These are phyloP conservation scores for Caenorhabditis imperialis DNA, from an alignment of 2,888 invertebrate species.

Conservation along the genomic window DNA sequence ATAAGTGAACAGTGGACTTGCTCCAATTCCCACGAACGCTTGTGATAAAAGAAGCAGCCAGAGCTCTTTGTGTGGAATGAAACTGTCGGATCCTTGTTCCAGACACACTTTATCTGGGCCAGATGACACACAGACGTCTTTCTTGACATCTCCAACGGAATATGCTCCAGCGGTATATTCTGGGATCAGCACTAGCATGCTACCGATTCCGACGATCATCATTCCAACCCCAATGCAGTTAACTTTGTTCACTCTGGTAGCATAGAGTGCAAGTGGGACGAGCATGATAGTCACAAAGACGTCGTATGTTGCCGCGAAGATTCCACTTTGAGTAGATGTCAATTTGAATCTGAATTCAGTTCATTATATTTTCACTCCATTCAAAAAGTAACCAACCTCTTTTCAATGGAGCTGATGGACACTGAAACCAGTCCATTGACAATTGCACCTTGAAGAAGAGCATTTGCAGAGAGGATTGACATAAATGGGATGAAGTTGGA, in stretches of 20 bases:
- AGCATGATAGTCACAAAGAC: slow-evolving; percentile 64
- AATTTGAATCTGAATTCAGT: slow-evolving; percentile 55
- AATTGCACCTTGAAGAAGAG: slow-evolving; percentile 65
- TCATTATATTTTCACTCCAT: background rate
- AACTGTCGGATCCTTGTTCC: slow-evolving; percentile 12
- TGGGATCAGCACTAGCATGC: slow-evolving; percentile 59
- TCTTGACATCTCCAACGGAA: slow-evolving; percentile 39
- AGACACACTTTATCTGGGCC: slow-evolving; percentile 24
- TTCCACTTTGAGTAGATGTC: slow-evolving; percentile 63
- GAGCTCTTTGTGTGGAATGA: slow-evolving; percentile 42
- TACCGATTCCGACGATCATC: slow-evolving; percentile 63
- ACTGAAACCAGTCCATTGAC: slow-evolving; percentile 68
- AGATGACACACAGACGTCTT: slow-evolving; percentile 30
- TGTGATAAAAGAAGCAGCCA: slow-evolving; percentile 59
- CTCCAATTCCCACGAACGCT: slow-evolving; percentile 65
- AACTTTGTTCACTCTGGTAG: slow-evolving; percentile 64
- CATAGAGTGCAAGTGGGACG: slow-evolving; percentile 59
- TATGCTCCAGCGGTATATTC: slow-evolving; percentile 64
- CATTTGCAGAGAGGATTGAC: slow-evolving; percentile 59
- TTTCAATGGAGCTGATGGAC: slow-evolving; percentile 66
- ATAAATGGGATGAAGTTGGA: slow-evolving; percentile 60
- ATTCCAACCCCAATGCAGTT: slow-evolving; percentile 62
- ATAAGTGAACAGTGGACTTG: slow-evolving; percentile 66
- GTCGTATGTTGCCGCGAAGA: slow-evolving; percentile 66
- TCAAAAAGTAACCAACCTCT: slow-evolving; percentile 42